Percentiles rank a stretch among this genome's conserved stretches.
These are phyloP conservation scores for Misgurnus mizolepis DNA, from an alignment of 2,113 vertebrate genomes.

Conservation along the genomic window DNA sequence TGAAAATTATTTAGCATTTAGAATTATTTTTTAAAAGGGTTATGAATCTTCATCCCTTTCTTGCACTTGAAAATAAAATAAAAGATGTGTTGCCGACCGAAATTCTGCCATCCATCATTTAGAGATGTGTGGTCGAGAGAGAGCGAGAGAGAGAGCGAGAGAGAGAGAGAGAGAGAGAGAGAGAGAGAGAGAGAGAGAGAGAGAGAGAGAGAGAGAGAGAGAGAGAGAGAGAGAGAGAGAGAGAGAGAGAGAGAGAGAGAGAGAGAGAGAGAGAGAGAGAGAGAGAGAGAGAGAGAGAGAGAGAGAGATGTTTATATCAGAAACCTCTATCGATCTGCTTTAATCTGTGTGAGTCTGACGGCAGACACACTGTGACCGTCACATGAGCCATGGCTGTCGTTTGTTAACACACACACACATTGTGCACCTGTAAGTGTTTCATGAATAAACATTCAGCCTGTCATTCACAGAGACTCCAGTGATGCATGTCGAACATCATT, in stretches of 20 bases:
- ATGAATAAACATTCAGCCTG: background rate
- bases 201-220: background rate
- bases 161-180: no score
- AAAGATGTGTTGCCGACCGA: background rate
- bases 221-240: background rate
- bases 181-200: background rate
- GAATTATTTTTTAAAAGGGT: no score
- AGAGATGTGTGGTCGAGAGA: background rate
- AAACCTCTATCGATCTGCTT: slow-evolving; percentile 23
- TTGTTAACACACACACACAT: background rate
- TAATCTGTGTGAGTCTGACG: background rate
- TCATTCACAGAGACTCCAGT: slow-evolving; percentile 7
- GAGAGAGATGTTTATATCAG: slow-evolving; percentile 11
- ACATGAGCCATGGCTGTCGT: slow-evolving; percentile 7
- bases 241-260: no score
- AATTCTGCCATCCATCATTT: slow-evolving; percentile 46
- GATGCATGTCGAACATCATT: no score
- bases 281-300: background rate
- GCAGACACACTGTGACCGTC: slow-evolving; percentile 27
- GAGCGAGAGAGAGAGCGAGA: background rate
- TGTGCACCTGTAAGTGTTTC: background rate
- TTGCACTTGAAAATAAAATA: slow-evolving; percentile 5
- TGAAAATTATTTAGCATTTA: no score
- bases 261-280: background rate
- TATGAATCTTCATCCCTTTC: no score